Percentiles rank a stretch among this genome's conserved stretches.
Conservation (phyloP, 2,888 invertebrate genomes). For the Mamestra brassicae region DNA sequence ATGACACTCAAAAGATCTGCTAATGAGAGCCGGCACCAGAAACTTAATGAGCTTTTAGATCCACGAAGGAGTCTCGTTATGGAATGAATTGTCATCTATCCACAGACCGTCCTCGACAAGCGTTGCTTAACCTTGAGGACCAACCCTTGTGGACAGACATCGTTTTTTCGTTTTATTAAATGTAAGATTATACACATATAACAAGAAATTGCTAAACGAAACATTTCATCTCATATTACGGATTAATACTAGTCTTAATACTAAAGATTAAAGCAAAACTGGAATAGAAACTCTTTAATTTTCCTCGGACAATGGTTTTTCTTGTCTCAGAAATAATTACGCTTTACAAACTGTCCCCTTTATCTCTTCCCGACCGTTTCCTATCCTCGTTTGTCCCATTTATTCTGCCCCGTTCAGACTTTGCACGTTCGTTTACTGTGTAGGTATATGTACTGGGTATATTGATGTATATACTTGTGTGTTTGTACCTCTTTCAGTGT, state of each 20-base stretch:
- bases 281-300: conserved; percentile 58
- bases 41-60: not conserved
- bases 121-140: not conserved
- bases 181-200: not conserved
- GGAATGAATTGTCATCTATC: not conserved
- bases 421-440: conserved; percentile 58
- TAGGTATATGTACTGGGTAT: conserved; percentile 33
- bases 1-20: not conserved
- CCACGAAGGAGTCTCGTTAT: not conserved
- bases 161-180: not conserved
- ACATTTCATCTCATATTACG: not conserved
- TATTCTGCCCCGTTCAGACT: conserved; percentile 70
- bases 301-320: conserved; percentile 60
- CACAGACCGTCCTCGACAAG: not conserved
- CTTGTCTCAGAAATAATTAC: conserved; percentile 80
- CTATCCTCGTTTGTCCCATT: conserved; percentile 80
- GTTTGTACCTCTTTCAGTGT: conserved; percentile 37
- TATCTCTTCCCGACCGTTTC: conserved; percentile 78
- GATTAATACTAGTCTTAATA: conserved; percentile 13
- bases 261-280: conserved; percentile 59
- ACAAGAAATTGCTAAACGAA: not conserved
- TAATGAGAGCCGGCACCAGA: too few species aligned
- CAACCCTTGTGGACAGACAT: not conserved
- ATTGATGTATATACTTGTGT: conserved; percentile 29
- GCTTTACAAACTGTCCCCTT: conserved; percentile 82